Percentiles rank a stretch among this genome's conserved stretches.
These are phyloP conservation scores for Burhinus bistriatus DNA, from an alignment of 2,113 vertebrate genomes.

Conservation along the genomic window DNA sequence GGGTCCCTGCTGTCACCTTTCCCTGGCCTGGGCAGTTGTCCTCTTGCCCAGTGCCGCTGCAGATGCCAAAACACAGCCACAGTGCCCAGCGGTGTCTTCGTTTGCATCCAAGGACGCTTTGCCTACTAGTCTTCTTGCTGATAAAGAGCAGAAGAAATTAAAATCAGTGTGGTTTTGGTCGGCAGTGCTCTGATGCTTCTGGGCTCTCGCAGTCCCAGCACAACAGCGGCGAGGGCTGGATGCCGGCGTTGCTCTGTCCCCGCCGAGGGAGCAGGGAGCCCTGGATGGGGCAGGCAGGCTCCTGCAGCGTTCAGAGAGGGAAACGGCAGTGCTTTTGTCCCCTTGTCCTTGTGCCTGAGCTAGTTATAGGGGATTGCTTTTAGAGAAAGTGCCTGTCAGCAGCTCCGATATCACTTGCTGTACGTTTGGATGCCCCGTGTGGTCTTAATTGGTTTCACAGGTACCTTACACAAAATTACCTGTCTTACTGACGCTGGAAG, in stretches of 20 bases:
- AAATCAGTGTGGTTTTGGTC: rapidly evolving
- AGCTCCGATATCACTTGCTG: not conserved
- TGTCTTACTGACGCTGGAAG: not conserved
- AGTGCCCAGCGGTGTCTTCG: rapidly evolving
- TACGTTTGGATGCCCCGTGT: not conserved
- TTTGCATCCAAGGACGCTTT: not conserved
- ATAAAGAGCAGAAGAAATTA: not conserved
- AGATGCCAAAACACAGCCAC: not conserved
- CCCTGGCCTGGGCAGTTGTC: not conserved
- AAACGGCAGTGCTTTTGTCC: not conserved
- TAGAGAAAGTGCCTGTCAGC: constrained; percentile 8
- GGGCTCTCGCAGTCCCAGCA: rapidly evolving
- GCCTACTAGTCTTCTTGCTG: rapidly evolving
- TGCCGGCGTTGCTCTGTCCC: rapidly evolving
- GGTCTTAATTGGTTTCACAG: not conserved
- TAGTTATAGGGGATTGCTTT: not conserved
- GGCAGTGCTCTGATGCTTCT: too few species aligned
- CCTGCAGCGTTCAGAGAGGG: rapidly evolving
- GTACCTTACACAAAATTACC: not conserved
- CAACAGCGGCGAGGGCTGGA: rapidly evolving
- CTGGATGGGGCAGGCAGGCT: rapidly evolving
- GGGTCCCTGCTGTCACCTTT: not conserved
- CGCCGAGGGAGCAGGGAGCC: rapidly evolving
- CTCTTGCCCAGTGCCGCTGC: rapidly evolving
- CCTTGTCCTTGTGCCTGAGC: not conserved